These are phyloP conservation scores for Hyphantria cunea DNA, from an alignment of 1,140 invertebrate species.

Conservation along the genomic window DNA sequence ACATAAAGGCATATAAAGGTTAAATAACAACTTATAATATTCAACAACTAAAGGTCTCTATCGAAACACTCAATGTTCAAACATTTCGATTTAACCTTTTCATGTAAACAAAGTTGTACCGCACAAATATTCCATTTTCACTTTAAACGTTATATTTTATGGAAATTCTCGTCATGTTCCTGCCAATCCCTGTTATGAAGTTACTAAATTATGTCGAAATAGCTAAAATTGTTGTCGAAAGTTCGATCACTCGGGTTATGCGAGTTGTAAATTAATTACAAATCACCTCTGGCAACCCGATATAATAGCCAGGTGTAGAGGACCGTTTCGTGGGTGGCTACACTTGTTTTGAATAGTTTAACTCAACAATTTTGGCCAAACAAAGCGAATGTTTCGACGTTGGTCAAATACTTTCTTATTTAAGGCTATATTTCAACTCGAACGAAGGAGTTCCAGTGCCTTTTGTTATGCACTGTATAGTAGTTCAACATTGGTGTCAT, in stretches of 20 bases:
- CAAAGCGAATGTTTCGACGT: conserved; percentile 22
- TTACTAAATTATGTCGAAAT: conserved; percentile 22
- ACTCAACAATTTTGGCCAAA: conserved; percentile 18
- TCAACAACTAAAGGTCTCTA: no score
- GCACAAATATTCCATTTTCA: conserved; percentile 6
- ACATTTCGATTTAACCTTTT: not conserved
- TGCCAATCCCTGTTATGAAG: conserved; percentile 14
- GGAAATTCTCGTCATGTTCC: conserved; percentile 11
- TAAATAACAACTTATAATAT: no score
- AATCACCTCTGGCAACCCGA: conserved; percentile 44
- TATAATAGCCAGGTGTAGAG: conserved; percentile 34
- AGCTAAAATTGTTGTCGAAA: conserved; percentile 43
- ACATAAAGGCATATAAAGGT: no score
- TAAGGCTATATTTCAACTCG: conserved; percentile 15
- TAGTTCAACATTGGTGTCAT: conserved; percentile 6
- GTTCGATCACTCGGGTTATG: conserved; percentile 37
- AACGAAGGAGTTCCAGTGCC: conserved; percentile 18
- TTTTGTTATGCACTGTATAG: conserved; percentile 24
- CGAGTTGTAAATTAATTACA: conserved; percentile 61
- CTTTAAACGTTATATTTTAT: conserved; percentile 15
- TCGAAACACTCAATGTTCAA: no score
- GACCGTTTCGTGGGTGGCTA: conserved; percentile 20
- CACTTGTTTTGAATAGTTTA: conserved; percentile 28
- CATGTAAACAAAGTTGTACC: conserved; percentile 5
- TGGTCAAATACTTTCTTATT: conserved; percentile 26